Conservation (phyloP, 2,797 vertebrate species). For the Numenius phaeopus region DNA sequence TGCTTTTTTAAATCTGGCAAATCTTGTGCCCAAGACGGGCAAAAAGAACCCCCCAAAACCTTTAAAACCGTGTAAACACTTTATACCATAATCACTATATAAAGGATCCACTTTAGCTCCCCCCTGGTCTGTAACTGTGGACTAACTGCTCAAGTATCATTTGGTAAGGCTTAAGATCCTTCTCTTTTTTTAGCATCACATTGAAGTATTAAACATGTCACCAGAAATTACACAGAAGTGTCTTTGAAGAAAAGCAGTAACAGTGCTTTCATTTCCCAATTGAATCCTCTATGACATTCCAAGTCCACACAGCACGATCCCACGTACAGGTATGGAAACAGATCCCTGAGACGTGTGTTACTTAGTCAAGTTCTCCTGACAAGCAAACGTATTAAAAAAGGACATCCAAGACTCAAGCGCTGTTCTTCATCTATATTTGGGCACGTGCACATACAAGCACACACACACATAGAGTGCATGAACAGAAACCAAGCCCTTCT, state of each 20-base stretch:
- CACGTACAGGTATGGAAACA: background rate
- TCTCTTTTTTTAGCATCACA: background rate
- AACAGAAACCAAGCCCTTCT: constrained; percentile 12
- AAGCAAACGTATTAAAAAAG: background rate
- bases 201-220: background rate
- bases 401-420: background rate
- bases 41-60: background rate
- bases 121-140: background rate
- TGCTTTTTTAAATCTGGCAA: background rate
- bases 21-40: background rate
- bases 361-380: background rate
- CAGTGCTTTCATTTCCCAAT: background rate
- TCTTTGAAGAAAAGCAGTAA: background rate
- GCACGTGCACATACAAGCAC: background rate
- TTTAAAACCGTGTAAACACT: background rate
- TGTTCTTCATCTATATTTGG: background rate
- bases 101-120: background rate
- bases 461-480: background rate
- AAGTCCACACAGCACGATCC: background rate
- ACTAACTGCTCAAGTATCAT: background rate
- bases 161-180: background rate
- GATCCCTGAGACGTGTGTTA: background rate
- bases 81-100: background rate
- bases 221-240: background rate
- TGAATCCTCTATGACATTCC: background rate